Conservation (phyloP, 1,140 invertebrate genomes). For the Babylonia areolata region DNA sequence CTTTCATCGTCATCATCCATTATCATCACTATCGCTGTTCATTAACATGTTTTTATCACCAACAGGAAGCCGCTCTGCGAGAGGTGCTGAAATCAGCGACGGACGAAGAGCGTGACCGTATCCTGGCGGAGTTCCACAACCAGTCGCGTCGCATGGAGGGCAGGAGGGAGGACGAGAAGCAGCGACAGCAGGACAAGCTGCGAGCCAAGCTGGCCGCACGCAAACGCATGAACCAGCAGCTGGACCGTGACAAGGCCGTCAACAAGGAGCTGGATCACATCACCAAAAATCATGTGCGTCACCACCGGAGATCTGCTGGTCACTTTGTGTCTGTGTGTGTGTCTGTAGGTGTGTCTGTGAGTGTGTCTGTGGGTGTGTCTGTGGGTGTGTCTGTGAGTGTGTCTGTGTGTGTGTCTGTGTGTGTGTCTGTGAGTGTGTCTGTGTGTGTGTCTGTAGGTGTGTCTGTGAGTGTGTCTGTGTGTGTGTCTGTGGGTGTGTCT, state of each 20-base stretch:
- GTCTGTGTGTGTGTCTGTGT: too few species aligned
- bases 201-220: constrained; percentile 69
- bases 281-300: constrained; percentile 68
- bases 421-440: too few species aligned
- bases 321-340: too few species aligned
- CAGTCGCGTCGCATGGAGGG: constrained; percentile 53
- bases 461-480: too few species aligned
- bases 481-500: too few species aligned
- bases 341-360: too few species aligned
- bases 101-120: constrained; percentile 61
- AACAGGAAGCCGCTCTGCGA: constrained; percentile 55
- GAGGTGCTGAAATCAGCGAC: constrained; percentile 56
- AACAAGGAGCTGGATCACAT: constrained; percentile 68
- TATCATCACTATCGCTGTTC: too few species aligned
- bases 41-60: neutral
- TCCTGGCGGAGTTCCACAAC: constrained; percentile 60
- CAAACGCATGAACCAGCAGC: constrained; percentile 70
- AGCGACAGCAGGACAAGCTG: constrained; percentile 63
- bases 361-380: too few species aligned
- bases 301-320: too few species aligned
- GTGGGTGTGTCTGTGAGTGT: too few species aligned
- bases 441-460: too few species aligned
- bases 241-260: constrained; percentile 68
- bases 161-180: constrained; percentile 49
- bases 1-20: too few species aligned